phyloP scores from a whole-genome alignment of 2,797 vertebrate species.

The Sebastes flavidus region DNA sequence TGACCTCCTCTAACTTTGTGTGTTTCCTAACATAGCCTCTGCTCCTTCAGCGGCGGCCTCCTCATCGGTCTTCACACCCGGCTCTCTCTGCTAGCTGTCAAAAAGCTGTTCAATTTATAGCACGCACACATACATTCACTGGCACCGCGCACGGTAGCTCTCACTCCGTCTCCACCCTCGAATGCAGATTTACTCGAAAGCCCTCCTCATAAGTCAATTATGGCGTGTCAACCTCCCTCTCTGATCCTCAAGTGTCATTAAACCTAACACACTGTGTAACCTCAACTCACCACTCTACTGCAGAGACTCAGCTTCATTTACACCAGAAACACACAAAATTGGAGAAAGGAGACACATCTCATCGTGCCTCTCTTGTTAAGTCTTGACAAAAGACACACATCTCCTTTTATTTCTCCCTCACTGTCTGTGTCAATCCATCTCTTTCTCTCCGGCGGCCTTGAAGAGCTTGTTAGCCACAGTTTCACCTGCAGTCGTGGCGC shows the following conservation, averaged over 20 bases:
- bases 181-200: conserved; percentile 38
- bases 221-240: conserved; percentile 37
- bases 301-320: conserved; percentile 39
- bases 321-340: neutral
- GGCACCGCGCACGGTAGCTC: neutral
- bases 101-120: conserved; percentile 25
- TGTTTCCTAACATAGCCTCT: conserved; percentile 50
- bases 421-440: neutral
- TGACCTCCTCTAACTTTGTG: conserved; percentile 41
- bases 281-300: conserved; percentile 29
- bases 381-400: neutral
- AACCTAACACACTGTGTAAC: conserved; percentile 42
- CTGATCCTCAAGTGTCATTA: conserved; percentile 52
- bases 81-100: conserved; percentile 22
- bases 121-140: neutral
- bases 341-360: conserved; percentile 9
- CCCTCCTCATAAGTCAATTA: conserved; percentile 41
- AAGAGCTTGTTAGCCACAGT: conserved; percentile 28
- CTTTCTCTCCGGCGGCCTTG: neutral
- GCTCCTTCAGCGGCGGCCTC: conserved; percentile 34
- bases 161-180: neutral
- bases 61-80: conserved; percentile 28
- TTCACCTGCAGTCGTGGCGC: conserved; percentile 26
- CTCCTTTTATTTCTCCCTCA: neutral
- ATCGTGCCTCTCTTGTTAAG: neutral